These are phyloP conservation scores for Xylocopa sonorina DNA, from an alignment of 1,140 invertebrate genomes.

Conservation along the genomic window DNA sequence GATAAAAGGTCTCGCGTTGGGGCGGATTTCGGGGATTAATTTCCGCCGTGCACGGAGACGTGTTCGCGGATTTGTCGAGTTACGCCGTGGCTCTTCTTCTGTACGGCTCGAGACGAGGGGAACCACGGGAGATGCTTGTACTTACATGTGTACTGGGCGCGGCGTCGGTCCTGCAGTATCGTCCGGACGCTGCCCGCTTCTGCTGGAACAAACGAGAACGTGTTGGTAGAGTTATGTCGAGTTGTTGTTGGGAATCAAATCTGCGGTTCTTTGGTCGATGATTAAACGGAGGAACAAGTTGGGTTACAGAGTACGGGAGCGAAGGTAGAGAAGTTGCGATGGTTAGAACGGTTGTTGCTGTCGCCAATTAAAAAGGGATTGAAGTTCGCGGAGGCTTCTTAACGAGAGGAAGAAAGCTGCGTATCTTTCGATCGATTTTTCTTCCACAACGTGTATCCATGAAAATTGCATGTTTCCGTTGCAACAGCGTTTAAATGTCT, in stretches of 20 bases:
- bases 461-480: conserved; percentile 8
- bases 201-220: not conserved
- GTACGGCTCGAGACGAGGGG: not conserved
- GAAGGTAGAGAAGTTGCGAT: not conserved
- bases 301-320: too few relatives aligned
- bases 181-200: not conserved
- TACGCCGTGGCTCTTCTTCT: not conserved
- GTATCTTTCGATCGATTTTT: not conserved
- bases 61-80: not conserved
- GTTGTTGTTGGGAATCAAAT: too few relatives aligned
- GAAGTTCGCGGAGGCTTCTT: not conserved
- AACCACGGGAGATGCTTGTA: conserved; percentile 7
- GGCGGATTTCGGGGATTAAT: too few relatives aligned
- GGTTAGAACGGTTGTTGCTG: not conserved
- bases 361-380: conserved; percentile 1
- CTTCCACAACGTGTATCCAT: conserved; percentile 5
- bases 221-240: not conserved
- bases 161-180: not conserved
- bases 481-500: not conserved
- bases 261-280: too few relatives aligned
- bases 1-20: not conserved
- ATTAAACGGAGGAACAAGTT: too few relatives aligned
- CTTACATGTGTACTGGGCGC: conserved; percentile 34
- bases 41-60: too few relatives aligned
- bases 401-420: conserved; percentile 6